Conservation (phyloP, 2,113 vertebrate species). For the Lamprotornis superbus region DNA sequence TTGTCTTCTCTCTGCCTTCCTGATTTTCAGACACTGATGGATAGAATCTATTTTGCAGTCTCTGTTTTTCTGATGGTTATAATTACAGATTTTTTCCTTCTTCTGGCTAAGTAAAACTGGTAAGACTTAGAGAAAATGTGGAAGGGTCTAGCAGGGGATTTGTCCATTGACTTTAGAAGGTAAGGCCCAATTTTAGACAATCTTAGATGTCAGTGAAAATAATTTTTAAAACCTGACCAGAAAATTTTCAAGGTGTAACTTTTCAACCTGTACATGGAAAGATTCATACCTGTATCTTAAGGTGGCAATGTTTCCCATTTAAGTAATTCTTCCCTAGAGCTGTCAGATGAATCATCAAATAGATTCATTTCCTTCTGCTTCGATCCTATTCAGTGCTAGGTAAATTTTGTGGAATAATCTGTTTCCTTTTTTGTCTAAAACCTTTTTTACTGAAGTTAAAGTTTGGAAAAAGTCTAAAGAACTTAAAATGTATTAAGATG, state of each 20-base stretch:
- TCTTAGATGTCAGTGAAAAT: background rate
- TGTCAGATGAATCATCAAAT: background rate
- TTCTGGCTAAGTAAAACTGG: slow-evolving; percentile 3
- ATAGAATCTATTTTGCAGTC: background rate
- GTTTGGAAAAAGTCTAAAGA: background rate
- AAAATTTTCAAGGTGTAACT: background rate
- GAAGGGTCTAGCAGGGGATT: background rate
- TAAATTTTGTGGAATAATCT: background rate
- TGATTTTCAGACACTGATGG: background rate
- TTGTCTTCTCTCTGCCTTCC: background rate
- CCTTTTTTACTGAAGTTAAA: background rate
- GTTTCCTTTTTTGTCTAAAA: background rate
- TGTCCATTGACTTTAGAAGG: background rate
- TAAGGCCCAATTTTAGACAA: background rate
- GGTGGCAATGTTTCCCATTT: background rate
- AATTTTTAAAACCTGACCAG: background rate
- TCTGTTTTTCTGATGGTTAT: background rate
- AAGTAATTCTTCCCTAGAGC: background rate
- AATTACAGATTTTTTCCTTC: background rate
- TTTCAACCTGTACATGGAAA: background rate
- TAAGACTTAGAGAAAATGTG: background rate
- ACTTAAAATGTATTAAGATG: background rate
- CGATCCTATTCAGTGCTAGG: background rate
- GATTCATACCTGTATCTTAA: background rate
- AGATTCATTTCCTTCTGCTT: background rate